A percentile compares a stretch with the other conserved stretches of the same genome.
These are phyloP conservation scores for Papilio helenus DNA, from an alignment of 1,140 invertebrate genomes.

Conservation along the genomic window DNA sequence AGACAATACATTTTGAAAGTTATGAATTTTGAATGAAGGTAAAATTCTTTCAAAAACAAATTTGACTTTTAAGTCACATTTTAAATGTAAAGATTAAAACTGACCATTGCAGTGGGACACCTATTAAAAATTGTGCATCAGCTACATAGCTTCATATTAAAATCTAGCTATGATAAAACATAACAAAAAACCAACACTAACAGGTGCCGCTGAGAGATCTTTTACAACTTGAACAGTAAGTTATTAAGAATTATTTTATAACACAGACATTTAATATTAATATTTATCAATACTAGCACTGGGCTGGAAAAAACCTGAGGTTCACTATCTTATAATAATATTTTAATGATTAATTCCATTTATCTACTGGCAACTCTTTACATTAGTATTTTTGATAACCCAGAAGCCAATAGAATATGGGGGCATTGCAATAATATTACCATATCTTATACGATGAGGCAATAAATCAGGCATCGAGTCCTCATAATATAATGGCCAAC, in stretches of 20 bases:
- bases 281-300: background rate
- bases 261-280: background rate
- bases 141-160: background rate
- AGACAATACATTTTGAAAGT: too few species aligned
- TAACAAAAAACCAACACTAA: background rate
- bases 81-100: background rate
- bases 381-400: constrained; percentile 81
- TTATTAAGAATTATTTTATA: background rate
- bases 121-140: background rate
- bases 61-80: background rate
- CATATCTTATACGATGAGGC: constrained; percentile 75
- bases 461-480: constrained; percentile 81
- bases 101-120: background rate
- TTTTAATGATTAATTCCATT: constrained; percentile 2
- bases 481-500: constrained; percentile 80
- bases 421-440: constrained; percentile 80
- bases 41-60: background rate
- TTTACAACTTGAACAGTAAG: background rate
- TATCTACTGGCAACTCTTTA: constrained; percentile 61
- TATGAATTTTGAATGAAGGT: too few species aligned
- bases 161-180: background rate
- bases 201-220: background rate
- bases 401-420: constrained; percentile 86
- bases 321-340: background rate
- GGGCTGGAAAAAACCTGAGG: background rate